Base-by-base conservation (phyloP, 1,140 invertebrate species). In the Sogatella furcifera region DNA sequence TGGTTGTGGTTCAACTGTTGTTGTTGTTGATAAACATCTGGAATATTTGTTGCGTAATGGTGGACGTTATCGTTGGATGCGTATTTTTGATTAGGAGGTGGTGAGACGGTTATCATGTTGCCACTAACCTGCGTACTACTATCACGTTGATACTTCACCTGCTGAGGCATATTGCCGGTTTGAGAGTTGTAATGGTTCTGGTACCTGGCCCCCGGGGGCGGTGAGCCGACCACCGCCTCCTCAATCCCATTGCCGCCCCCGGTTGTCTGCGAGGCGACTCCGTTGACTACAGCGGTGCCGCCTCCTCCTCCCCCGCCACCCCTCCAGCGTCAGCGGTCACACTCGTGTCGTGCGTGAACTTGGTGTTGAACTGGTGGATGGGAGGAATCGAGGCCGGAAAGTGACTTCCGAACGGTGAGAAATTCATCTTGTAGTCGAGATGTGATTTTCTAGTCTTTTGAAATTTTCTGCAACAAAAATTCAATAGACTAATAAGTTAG, bases 401-500 rank as follows among this genome's bases (percentile, higher is more conserved):
- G 41, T 81, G 81, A 38, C 79, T 78, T 19, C 79, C 77, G 67
- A 86, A 85, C n/a, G 83, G 83, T 43, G 82, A 80, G 65, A 85
- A 86, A 75, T 86, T 86, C 84, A 86, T 86, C 55, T 72, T 77
- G 22, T 28, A 28, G 24, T 53, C 15, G 24, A 22, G 22, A 15
- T 22, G 1, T 53, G 22, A 53, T 53, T n/a, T 53, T 31, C 52
- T 53, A 53, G 22, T 21, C 21, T 15, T 22, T n/a, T 28, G 31
- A 53, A 53, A 14, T 55, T 1, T 38, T 31, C 38, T 55, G 31
- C 0, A 19, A 14, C 2, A 55, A 28, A 55, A 19, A n/a, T n/a
- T n/a, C n/a, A n/a, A n/a, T n/a, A 8, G 17, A 55, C 38, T n/a
- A 31, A 28, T 14, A 38, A 8, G 34, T 38, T 10, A 38, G 6